Evolutionary conservation across 1,140 invertebrate species (phyloP), one percentile per base, ranked within the genome.

Genomic region (Drosophila pallidifrons): DNA sequence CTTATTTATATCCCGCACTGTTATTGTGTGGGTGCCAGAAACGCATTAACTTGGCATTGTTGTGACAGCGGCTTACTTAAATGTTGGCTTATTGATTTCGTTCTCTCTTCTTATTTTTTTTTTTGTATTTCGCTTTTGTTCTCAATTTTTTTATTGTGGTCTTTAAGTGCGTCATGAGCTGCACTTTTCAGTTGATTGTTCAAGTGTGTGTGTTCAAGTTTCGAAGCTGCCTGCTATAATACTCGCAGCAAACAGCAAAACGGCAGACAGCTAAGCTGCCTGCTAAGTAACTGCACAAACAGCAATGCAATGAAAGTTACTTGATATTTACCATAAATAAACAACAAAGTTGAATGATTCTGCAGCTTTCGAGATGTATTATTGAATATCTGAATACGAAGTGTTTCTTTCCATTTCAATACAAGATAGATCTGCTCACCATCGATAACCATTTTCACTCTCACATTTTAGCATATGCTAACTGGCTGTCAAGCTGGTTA

Each of bases 1-100:
- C 81, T 85, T 83, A 83, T 83, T 83, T 85, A 81, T 85, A 83
- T 85, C 81, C 77, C 77, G 81, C 77, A 83, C 57, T 76, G 76
- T 65, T 68, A 51, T 57, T 61, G 69, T 32, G 57, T 45, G 51
- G 10, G 57, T 46, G 47, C 46, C 30, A 41, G 28, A 43, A 60
- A 47, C 45, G 82, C 82, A 85, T 85, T 85, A 85, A 82, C 75
- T 35, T 6, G 41, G 49, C 52, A 86, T 85, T 85, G 82, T 85
- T 75, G 79, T 75, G 52, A 69, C 66, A 54, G 82, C 54, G 70
- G 70, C 78, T 79, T 61, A 83, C 72, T 73, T 68, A 71, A 83
- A 63, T 65, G 75, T 66, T 85, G 83, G 72, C 79, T 77, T 87
- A 87, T 87, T 88, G 82, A 87, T 88, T 87, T 70, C 58, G 35